Evolutionary conservation across 1,140 invertebrate species (phyloP), one percentile per base, ranked within the genome.

Genomic region (Leptestheria dahalacensis): DNA sequence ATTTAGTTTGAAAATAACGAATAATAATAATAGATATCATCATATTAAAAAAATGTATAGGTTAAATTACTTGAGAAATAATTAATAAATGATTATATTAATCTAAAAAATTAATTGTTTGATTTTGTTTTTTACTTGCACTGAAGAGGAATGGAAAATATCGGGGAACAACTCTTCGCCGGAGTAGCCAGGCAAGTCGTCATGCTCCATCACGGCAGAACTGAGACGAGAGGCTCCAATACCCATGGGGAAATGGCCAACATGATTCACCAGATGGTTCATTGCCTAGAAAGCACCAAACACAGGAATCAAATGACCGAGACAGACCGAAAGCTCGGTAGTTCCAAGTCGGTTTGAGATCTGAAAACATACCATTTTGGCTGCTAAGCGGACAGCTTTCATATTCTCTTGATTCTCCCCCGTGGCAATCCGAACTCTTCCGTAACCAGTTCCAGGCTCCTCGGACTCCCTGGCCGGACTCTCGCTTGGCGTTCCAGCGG

Each of bases 201-300:
- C 91, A 64, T 91, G 82, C 74, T 97, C 93, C 61, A 87, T 86
- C 1, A 97, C 88, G 64, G 86, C 75, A 1, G 88, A 94, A 61
- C 85, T 85, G 12, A 92, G 74, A 20, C 85, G 76, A 1, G 86
- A 79, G 0, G 91, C 87, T 9, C 91, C 91, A 58, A 88, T 86
- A 18, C 82, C 82, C 81, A 91, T 85, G 4, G 91, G 90, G 74
- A 92, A 94, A 67, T 93, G 89, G 21, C 85, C 85, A 50, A 93
- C 66, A 72, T 92, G 86, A 65, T 88, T 91, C 1, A 93, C 79
- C 63, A 94, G 73, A 75, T 93, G 89, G 66, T 80, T 78, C 60
- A 86, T 74, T 20, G 86, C 70, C 76, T 78, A 48, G 10, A 59
- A 61, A 48, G 33, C 21, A 52, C 11, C 12, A 52, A 52, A 6